Evolutionary conservation across 30 jellyfish, hydroid and myxozoan genomes (phyloP), one percentile per base, ranked within the genome.

Genomic region (Euphysa ruthae): DNA sequence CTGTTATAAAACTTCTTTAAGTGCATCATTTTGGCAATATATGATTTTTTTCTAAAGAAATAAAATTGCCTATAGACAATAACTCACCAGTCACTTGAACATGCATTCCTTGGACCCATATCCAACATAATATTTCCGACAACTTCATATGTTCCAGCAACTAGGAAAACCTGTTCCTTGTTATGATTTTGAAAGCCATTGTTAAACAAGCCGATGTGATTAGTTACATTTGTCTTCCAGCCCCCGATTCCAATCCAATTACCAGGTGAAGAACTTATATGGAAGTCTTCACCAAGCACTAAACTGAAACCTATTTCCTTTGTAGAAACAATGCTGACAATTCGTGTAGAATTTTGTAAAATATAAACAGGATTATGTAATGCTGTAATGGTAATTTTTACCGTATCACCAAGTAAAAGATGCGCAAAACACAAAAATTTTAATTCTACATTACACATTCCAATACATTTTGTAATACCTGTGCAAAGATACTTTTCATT

Each of bases 71-170:
- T 56, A 5, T 3, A 18, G 57, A 56, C 20, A 3, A 56, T 18
- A 20, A 4, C 35, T 27, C n/a, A 56, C 69, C 6, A 13, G 43
- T 56, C 43, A 58, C 72, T 25, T 13, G 7, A 14, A 25, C 2
- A 58, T 5, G 6, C 2, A 10, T 29, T 46, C 23, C 5, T 10
- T 24, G 60, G 60, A 28, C 21, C 16, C 32, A 81, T 62, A 12
- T 42, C 78, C 34, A 86, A 44, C 19, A 70, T 34, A 22, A 86
- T 32, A 44, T 86, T 86, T 20, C 81, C 92, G 15, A 93, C 78
- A 19, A 79, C 72, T 18, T 44, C 58, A 34, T 86, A 86, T 32
- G 86, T 61, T 26, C 97, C 97, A 0, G 93, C 68, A 29, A 60
- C 28, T 26, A 51, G 74, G 4, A 88, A 56, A 1, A 70, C 60